Evolutionary conservation across 2,797 vertebrate species (phyloP).

Genomic region (Tokudaia muenninki): DNA sequence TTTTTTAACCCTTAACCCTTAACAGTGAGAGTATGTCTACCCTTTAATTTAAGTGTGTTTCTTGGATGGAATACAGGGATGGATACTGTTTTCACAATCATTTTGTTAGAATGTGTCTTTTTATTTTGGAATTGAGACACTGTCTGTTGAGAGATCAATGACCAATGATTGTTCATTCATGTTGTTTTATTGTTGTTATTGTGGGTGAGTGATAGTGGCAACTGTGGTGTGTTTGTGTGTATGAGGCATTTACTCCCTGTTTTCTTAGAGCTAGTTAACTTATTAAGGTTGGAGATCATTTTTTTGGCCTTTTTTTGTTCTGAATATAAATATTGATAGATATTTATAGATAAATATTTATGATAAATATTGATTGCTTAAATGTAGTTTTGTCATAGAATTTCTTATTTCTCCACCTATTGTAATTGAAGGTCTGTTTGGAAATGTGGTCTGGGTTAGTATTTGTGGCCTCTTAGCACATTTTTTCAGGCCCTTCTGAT

Average conservation of each 20-base stretch:
- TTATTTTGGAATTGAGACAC: background rate
- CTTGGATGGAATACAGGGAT: background rate
- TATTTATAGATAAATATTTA: background rate
- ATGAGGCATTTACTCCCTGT: too few species aligned
- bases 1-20: background rate
- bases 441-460: background rate
- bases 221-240: background rate
- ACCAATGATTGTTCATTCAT: background rate
- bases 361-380: background rate
- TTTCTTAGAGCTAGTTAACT: background rate
- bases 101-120: background rate
- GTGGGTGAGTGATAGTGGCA: background rate
- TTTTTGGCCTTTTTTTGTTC: background rate
- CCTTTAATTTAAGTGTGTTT: background rate
- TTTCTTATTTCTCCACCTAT: background rate
- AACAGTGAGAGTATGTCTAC: background rate
- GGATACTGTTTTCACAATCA: background rate
- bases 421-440: background rate
- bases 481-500: background rate
- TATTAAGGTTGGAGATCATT: background rate
- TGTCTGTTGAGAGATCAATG: background rate
- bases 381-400: background rate
- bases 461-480: background rate
- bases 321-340: background rate
- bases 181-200: background rate